phyloP scores from a whole-genome alignment of 2,797 vertebrate genomes.

The Darevskia mixta region DNA sequence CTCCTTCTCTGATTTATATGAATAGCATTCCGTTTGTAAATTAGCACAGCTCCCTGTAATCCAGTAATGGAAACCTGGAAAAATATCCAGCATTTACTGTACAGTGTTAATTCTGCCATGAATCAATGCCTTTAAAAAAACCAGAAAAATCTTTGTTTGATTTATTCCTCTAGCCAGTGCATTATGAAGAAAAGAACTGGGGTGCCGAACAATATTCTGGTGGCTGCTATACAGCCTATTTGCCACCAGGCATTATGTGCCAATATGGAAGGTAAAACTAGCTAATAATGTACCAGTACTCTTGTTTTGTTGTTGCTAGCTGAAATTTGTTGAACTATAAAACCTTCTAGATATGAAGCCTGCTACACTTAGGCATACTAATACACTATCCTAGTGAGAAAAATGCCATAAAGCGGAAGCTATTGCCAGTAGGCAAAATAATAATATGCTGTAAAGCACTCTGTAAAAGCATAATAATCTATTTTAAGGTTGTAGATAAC shows the following conservation, averaged over 20 bases:
- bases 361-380: not conserved
- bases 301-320: not conserved
- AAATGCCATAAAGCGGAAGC: not conserved
- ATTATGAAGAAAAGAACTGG: conserved; percentile 86
- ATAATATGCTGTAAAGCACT: not conserved
- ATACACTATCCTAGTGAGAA: not conserved
- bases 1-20: not conserved
- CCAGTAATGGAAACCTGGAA: not conserved
- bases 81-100: not conserved
- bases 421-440: not conserved
- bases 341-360: not conserved
- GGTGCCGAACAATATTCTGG: conserved; percentile 82
- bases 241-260: conserved; percentile 83
- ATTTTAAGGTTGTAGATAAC: not conserved
- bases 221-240: conserved; percentile 83
- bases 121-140: not conserved
- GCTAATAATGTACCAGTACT: not conserved
- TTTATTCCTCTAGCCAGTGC: conserved; percentile 75
- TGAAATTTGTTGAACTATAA: not conserved
- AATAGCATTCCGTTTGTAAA: not conserved
- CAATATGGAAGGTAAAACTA: conserved; percentile 82
- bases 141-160: conserved; percentile 23
- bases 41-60: not conserved
- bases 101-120: not conserved
- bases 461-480: not conserved